Evolutionary conservation across 2,888 invertebrate genomes (phyloP).

Genomic region (Aspidapion aeneum): DNA sequence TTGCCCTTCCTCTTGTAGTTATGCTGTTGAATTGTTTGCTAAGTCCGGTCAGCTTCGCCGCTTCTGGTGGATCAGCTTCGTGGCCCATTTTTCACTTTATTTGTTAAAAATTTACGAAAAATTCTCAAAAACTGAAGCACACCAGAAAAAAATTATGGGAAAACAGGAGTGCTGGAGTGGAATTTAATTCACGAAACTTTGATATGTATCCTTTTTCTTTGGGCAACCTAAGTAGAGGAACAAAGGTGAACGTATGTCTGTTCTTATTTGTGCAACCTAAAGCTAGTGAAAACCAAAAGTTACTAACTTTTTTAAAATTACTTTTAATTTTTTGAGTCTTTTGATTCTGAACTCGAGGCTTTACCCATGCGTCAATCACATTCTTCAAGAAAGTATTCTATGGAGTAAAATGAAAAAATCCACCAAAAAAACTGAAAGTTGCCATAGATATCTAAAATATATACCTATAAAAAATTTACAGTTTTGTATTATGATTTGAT

Average conservation of each 20-base stretch:
- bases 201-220: too few relatives aligned
- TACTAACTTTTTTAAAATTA: background rate
- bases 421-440: conserved; percentile 17
- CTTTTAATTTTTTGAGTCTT: background rate
- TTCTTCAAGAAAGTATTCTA: background rate
- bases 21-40: conserved; percentile 23
- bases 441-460: conserved; percentile 15
- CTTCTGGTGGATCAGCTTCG: conserved; percentile 22
- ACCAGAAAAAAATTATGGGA: background rate
- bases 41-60: conserved; percentile 21
- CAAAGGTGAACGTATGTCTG: background rate
- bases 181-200: too few relatives aligned
- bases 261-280: background rate
- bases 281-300: background rate
- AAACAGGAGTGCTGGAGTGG: too few relatives aligned
- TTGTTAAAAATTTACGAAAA: background rate
- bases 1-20: conserved; percentile 23
- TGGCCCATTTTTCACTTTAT: conserved; percentile 13
- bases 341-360: background rate
- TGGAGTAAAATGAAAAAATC: conserved; percentile 4
- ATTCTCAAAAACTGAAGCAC: background rate
- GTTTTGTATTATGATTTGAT: background rate
- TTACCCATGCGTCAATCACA: background rate
- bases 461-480: conserved; percentile 8
- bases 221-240: too few relatives aligned